Evolutionary conservation across 1,140 invertebrate genomes (phyloP).

Genomic region (Ceratitis capitata): DNA sequence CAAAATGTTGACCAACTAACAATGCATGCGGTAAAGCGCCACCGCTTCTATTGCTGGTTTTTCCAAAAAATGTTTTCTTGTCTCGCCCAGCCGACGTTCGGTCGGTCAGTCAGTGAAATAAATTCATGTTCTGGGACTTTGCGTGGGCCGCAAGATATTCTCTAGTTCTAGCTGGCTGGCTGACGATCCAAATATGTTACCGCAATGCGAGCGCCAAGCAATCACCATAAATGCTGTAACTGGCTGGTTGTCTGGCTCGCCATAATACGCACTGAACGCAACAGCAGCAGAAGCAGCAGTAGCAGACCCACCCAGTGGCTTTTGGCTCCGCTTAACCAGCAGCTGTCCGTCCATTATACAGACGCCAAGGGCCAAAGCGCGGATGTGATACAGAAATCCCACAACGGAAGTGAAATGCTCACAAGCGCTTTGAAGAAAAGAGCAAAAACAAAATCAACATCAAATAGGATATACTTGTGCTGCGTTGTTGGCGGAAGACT

Average conservation of each 20-base stretch:
- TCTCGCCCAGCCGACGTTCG: not conserved
- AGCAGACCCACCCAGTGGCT: no score
- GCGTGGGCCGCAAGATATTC: not conserved
- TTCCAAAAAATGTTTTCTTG: not conserved
- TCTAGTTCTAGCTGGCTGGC: not conserved
- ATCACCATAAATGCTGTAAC: not conserved
- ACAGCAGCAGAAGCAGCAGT: no score
- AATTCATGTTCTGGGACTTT: not conserved
- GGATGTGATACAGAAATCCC: not conserved
- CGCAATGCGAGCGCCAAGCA: not conserved
- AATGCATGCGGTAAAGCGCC: not conserved
- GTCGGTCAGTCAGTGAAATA: not conserved
- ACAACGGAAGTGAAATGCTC: not conserved
- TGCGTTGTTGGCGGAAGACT: not conserved
- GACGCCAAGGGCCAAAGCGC: not conserved
- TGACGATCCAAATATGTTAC: not conserved
- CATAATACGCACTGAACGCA: not conserved
- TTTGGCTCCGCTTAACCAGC: not conserved
- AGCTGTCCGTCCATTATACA: not conserved
- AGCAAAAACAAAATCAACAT: not conserved
- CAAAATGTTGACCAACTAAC: not conserved
- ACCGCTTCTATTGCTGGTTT: not conserved
- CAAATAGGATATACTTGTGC: not conserved
- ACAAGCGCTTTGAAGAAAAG: not conserved
- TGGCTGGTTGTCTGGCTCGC: not conserved